A percentile compares a stretch with the other conserved stretches of the same genome.
These are phyloP conservation scores for Nyctereutes procyonoides DNA, from an alignment of 2,113 vertebrate species.

Conservation along the genomic window DNA sequence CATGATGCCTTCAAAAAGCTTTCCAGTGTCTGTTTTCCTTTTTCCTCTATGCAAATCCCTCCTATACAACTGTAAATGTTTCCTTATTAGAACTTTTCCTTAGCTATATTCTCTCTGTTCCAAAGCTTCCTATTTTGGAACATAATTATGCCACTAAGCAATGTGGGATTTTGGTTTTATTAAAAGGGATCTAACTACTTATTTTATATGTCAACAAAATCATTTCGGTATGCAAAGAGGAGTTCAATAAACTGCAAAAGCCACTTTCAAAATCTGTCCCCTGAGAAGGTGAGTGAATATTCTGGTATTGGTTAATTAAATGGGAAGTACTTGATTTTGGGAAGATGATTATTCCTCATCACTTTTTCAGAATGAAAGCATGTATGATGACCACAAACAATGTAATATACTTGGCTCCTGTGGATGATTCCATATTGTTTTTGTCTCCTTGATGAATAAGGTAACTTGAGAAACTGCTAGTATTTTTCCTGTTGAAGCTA, in stretches of 20 bases:
- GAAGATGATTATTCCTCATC: slow-evolving; percentile 38
- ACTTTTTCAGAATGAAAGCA: slow-evolving; percentile 19
- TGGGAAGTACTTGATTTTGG: slow-evolving; percentile 18
- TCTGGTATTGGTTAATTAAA: slow-evolving; percentile 64
- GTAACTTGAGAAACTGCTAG: not conserved
- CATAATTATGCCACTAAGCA: slow-evolving; percentile 27
- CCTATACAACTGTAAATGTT: not conserved
- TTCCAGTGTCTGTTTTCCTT: not conserved
- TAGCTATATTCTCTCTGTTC: not conserved
- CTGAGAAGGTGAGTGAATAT: slow-evolving; percentile 28
- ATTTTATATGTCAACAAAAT: slow-evolving; percentile 63
- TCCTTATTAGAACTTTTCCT: not conserved
- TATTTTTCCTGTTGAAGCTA: slow-evolving; percentile 44
- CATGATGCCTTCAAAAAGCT: not conserved
- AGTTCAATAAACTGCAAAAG: not conserved
- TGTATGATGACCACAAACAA: not conserved
- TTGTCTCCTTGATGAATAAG: slow-evolving; percentile 36
- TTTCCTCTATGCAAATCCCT: not conserved
- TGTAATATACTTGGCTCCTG: slow-evolving; percentile 1
- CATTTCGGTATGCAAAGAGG: slow-evolving; percentile 43
- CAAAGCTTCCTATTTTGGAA: not conserved
- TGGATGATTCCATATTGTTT: not conserved
- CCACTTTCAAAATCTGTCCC: slow-evolving; percentile 45
- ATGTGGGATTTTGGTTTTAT: slow-evolving; percentile 60
- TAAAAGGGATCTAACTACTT: slow-evolving; percentile 61